phyloP scores from a whole-genome alignment of 2,888 invertebrate genomes.

The Dioctria rufipes region DNA sequence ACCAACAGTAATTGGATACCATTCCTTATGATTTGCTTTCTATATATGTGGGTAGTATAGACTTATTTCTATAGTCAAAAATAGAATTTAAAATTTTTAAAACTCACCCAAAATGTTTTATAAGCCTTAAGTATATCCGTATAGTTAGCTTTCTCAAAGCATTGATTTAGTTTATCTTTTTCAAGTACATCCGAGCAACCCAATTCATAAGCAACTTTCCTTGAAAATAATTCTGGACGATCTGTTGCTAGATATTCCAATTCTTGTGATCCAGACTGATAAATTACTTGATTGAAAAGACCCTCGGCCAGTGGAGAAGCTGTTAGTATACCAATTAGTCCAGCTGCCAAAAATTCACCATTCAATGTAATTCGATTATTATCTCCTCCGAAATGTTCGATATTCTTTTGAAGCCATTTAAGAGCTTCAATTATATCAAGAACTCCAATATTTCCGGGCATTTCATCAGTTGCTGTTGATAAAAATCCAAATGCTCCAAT shows the following conservation, averaged over 20 bases:
- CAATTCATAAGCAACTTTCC: neutral
- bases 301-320: slow-evolving; percentile 67
- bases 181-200: neutral
- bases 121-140: slow-evolving; percentile 60
- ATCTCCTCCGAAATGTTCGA: slow-evolving; percentile 70
- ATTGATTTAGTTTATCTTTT: neutral
- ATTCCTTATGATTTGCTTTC: slow-evolving; percentile 11
- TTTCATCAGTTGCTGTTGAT: slow-evolving; percentile 69
- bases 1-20: slow-evolving; percentile 30
- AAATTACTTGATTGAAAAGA: slow-evolving; percentile 70
- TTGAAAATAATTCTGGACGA: slow-evolving; percentile 63
- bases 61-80: neutral
- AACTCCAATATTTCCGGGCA: slow-evolving; percentile 72
- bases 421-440: slow-evolving; percentile 70
- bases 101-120: neutral
- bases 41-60: neutral
- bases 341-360: slow-evolving; percentile 71
- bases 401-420: slow-evolving; percentile 70
- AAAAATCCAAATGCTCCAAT: slow-evolving; percentile 71
- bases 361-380: slow-evolving; percentile 68
- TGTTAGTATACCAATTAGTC: slow-evolving; percentile 68
- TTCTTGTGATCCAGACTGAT: slow-evolving; percentile 70
- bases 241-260: slow-evolving; percentile 69
- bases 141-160: neutral
- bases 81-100: neutral